These are phyloP conservation scores for Acrocephalus kingi DNA, from an alignment of 2,113 vertebrate species.

Conservation along the genomic window DNA sequence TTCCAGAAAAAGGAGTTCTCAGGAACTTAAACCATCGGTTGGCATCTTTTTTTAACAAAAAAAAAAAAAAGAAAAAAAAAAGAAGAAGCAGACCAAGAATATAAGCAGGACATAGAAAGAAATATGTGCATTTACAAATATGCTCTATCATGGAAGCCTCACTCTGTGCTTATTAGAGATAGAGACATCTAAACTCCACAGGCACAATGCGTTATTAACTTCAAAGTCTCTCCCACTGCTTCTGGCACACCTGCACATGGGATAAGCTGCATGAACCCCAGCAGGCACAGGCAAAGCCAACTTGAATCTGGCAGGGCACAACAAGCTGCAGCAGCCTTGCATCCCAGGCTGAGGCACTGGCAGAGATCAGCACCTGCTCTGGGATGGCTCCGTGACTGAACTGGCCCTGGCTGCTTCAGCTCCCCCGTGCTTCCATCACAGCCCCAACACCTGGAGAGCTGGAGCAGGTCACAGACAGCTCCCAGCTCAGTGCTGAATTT, in stretches of 20 bases:
- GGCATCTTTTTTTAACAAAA: not conserved
- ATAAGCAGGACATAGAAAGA: not conserved
- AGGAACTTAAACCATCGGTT: not conserved
- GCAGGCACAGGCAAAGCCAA: not conserved
- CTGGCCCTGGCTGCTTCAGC: not conserved
- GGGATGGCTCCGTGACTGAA: accelerated
- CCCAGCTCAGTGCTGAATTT: too few species aligned
- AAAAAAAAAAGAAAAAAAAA: too few species aligned
- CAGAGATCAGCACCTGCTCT: not conserved
- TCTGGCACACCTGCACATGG: not conserved
- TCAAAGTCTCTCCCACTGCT: not conserved
- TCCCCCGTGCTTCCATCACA: not conserved
- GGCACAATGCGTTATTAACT: not conserved
- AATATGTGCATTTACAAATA: not conserved
- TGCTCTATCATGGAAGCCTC: not conserved
- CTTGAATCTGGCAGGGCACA: not conserved
- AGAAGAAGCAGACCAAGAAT: not conserved
- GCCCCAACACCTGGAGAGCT: accelerated
- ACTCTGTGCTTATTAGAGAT: not conserved
- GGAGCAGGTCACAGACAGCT: not conserved
- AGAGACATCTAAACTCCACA: not conserved
- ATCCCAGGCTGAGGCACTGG: not conserved
- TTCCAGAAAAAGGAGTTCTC: not conserved
- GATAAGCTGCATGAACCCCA: not conserved
- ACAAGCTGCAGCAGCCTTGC: not conserved